Evolutionary conservation across 2,888 invertebrate species (phyloP).

Genomic region (Andrena bucephala): DNA sequence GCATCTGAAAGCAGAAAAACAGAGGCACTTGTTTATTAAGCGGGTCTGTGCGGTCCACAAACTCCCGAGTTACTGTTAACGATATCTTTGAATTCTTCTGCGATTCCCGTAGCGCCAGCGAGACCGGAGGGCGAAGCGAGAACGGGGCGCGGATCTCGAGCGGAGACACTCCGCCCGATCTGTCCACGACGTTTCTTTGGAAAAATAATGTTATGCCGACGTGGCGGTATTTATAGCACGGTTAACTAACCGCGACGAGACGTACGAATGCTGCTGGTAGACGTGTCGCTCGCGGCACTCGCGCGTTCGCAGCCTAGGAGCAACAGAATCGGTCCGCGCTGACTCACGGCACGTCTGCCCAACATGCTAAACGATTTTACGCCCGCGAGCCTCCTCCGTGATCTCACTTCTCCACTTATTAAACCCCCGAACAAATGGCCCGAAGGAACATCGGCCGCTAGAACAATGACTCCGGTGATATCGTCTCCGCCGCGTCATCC

Average conservation of each 20-base stretch:
- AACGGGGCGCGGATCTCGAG: constrained; percentile 29
- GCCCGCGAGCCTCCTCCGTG: neutral
- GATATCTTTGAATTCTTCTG: neutral
- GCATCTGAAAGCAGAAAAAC: constrained; percentile 87
- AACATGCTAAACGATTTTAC: constrained; percentile 52
- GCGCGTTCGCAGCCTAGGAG: constrained; percentile 32
- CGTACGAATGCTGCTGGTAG: constrained; percentile 55
- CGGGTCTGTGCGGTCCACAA: no score
- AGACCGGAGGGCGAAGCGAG: neutral
- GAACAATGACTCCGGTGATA: no score
- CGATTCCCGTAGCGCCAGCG: constrained; percentile 1
- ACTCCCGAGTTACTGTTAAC: neutral
- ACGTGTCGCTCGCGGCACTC: constrained; percentile 57
- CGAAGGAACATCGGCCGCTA: no score
- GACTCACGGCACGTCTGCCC: constrained; percentile 33
- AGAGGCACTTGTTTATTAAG: neutral
- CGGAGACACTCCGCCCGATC: constrained; percentile 56
- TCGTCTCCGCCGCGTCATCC: neutral
- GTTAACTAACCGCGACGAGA: constrained; percentile 75
- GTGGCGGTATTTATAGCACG: constrained; percentile 71
- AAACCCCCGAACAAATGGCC: neutral
- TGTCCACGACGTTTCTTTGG: constrained; percentile 68
- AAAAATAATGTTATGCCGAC: constrained; percentile 74
- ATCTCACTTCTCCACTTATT: constrained; percentile 11
- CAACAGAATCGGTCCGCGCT: constrained; percentile 25